Evolutionary conservation across 1,140 invertebrate species (phyloP), one percentile per base, ranked within the genome.

Genomic region (Latrodectus geometricus): DNA sequence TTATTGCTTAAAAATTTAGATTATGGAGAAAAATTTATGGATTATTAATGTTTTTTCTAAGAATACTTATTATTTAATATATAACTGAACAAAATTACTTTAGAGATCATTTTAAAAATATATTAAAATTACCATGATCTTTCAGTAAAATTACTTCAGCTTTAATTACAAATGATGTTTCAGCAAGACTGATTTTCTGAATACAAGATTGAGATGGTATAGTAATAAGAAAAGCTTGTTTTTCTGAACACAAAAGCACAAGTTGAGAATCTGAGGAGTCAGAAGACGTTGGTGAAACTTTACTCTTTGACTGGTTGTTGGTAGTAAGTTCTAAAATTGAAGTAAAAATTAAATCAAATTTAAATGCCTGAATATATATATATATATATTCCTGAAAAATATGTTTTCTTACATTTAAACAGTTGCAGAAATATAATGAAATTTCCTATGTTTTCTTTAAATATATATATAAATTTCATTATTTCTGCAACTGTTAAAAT

Each of bases 111-210:
- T 61, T 61, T 61, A 61, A 14, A 61, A 61, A 61, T 61, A 2
- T 61, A 61, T 61, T 1, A 61, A 61, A 61, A 4, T 1, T 61
- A 89, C 87, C 89, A 89, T 80, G 90, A 97, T 96, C 97, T 95
- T 96, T 97, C 88, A 99, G 93, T 89, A 95, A 94, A 89, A 98
- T 95, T 90, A 98, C 95, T 92, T 98, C 97, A 88, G 97, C 96
- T 92, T 97, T 97, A 88, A 98, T 95, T 84, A 98, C 96, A 92
- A 97, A 97, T 91, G 97, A 95, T 73, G 94, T 94, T 89, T 92
- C 92, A 66, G 91, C 91, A 94, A 98, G 92, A 86, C 96, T 98
- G 9, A 90, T 90, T 89, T 92, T 92, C 88, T 91, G 91, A 56
- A 91, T 89, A 90, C 91, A 92, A 56, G 91, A 90, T 91, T 99